Evolutionary conservation across 2,797 vertebrate species (phyloP), one percentile per base, ranked within the genome.

Genomic region (Siniperca scherzeri): DNA sequence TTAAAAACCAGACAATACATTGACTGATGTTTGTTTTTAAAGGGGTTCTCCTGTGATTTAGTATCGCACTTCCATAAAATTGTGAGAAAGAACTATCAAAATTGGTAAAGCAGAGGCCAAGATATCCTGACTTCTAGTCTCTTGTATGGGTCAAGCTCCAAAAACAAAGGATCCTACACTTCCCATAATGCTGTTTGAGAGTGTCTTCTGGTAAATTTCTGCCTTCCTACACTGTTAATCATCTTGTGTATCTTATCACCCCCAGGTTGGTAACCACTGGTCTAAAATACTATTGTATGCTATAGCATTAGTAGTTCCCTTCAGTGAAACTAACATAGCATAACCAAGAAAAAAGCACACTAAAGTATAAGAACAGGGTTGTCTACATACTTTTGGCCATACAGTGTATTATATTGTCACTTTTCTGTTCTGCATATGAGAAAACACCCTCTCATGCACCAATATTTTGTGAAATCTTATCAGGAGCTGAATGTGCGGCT

Each of bases 381-480:
- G 50, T 25, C 14, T 33, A 59, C 60, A 67, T 36, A 27, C 42
- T 33, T 69, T 57, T 57, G 27, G 19, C 55, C 55, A 8, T 5
- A 17, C 14, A 10, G 25, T 7, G 12, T 14, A 19, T 38, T 11
- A 56, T 25, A 44, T 3, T 8, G 33, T 7, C 46, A 55, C 14
- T 12, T 67, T 44, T 25, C 10, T 46, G 42, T 40, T 44, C 21
- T 25, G 2, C 22, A 2, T 11, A 27, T 40, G 42, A 60, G 48
- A 67, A 70, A 57, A 73, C 14, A 16, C 7, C 22, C 3, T 83
- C 10, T 9, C 22, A 7, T 56, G 44, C 5, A 2, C 4, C 55
- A 17, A 64, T 22, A 33, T 80, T 88, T 60, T 2, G 74, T 72
- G 62, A 80, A 89, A 75, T 82, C 82, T 80, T 87, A 88, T 88